Percentiles rank a stretch among this genome's conserved stretches.
Evolutionary conservation across 1,140 invertebrate species (phyloP).

Genomic region (Lucilia cuprina): DNA sequence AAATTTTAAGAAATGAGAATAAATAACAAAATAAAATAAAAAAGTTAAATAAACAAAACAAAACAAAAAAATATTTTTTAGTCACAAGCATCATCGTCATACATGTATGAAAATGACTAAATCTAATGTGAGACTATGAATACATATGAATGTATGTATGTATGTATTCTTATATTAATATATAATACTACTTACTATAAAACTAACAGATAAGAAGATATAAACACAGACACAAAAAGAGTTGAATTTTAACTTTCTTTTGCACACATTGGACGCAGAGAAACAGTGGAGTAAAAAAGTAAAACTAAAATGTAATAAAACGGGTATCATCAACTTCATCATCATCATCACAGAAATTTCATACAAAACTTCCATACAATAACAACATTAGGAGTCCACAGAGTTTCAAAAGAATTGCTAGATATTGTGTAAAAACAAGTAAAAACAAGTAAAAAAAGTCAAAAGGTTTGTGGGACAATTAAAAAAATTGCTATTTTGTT

Average conservation of each 20-base stretch:
- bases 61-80: background rate
- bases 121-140: background rate
- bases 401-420: too few relatives aligned
- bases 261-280: background rate
- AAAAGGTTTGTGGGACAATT: too few relatives aligned
- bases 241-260: conserved; percentile 1
- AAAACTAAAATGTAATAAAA: background rate
- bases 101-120: background rate
- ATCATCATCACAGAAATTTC: background rate
- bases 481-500: too few relatives aligned
- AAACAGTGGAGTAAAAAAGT: background rate
- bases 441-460: too few relatives aligned
- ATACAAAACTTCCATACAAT: background rate
- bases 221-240: background rate
- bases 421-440: too few relatives aligned
- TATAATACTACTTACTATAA: background rate
- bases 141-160: background rate
- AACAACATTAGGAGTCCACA: too few relatives aligned
- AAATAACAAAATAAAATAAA: background rate
- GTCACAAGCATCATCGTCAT: background rate
- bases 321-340: background rate
- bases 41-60: background rate
- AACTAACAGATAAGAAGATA: background rate
- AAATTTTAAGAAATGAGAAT: background rate
- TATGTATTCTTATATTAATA: background rate